Evolutionary conservation across 2,113 vertebrate genomes (phyloP).

Genomic region (Mustela nigripes): DNA sequence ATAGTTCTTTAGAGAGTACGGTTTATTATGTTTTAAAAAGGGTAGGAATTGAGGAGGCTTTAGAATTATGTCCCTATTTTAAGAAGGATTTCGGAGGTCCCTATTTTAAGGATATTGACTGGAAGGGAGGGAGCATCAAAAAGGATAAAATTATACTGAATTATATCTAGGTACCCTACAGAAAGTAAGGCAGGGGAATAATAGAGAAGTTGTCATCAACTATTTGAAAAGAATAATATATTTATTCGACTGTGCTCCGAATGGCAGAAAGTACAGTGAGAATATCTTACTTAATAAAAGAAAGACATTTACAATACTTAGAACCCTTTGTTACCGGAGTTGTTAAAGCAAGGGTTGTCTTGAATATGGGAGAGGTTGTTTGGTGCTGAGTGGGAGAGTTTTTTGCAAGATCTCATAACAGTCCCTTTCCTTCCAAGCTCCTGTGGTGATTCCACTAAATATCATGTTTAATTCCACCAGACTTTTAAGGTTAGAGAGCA

Average conservation of each 20-base stretch:
- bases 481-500: slow-evolving; percentile 80
- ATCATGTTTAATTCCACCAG: slow-evolving; percentile 79
- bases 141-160: neutral
- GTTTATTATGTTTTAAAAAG: slow-evolving; percentile 44
- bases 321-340: neutral
- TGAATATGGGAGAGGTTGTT: neutral
- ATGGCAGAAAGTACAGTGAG: slow-evolving; percentile 31
- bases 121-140: slow-evolving; percentile 42
- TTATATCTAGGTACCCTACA: neutral
- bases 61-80: neutral
- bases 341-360: neutral
- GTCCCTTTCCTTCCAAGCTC: neutral
- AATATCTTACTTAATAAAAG: slow-evolving; percentile 61
- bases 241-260: slow-evolving; percentile 59
- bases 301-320: neutral
- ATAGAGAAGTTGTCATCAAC: slow-evolving; percentile 31
- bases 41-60: neutral
- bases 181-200: neutral
- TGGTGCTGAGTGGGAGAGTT: neutral
- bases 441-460: slow-evolving; percentile 64
- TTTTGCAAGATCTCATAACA: neutral
- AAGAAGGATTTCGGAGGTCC: slow-evolving; percentile 2
- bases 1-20: neutral
- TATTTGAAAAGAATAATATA: slow-evolving; percentile 66
- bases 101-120: slow-evolving; percentile 31